Conservation (phyloP, 2,888 invertebrate genomes). For the Oligia latruncula region DNA sequence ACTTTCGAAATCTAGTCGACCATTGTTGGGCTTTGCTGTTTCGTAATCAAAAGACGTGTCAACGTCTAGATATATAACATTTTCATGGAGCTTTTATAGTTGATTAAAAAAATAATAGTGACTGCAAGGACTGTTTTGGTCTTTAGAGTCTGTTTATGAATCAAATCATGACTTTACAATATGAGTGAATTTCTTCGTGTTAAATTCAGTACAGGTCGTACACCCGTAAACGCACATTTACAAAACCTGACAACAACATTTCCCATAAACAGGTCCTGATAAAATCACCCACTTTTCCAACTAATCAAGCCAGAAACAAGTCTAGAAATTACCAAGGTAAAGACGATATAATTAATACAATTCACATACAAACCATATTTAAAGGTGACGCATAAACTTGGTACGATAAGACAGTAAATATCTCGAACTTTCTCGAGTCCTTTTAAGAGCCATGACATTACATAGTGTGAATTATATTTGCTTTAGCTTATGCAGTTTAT, state of each 20-base stretch:
- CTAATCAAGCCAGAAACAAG: slow-evolving; percentile 10
- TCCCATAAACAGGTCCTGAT: not conserved
- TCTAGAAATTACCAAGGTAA: slow-evolving; percentile 32
- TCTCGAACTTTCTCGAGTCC: slow-evolving; percentile 52
- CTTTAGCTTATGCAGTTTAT: slow-evolving; percentile 45
- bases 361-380: slow-evolving; percentile 45
- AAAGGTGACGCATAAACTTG: slow-evolving; percentile 46
- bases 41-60: not conserved
- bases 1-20: not conserved
- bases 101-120: not conserved
- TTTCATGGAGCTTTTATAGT: not conserved
- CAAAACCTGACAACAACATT: too few species aligned
- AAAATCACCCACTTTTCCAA: slow-evolving; percentile 30
- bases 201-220: not conserved
- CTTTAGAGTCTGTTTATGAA: not conserved
- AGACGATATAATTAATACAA: slow-evolving; percentile 40
- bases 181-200: not conserved
- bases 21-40: not conserved
- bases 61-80: not conserved
- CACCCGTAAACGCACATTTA: not conserved
- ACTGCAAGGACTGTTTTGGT: not conserved
- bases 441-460: slow-evolving; percentile 53
- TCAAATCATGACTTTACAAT: not conserved
- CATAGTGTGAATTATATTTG: slow-evolving; percentile 56
- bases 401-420: slow-evolving; percentile 47